These are phyloP conservation scores for Parnassius apollo DNA, from an alignment of 2,888 invertebrate species.

Conservation along the genomic window DNA sequence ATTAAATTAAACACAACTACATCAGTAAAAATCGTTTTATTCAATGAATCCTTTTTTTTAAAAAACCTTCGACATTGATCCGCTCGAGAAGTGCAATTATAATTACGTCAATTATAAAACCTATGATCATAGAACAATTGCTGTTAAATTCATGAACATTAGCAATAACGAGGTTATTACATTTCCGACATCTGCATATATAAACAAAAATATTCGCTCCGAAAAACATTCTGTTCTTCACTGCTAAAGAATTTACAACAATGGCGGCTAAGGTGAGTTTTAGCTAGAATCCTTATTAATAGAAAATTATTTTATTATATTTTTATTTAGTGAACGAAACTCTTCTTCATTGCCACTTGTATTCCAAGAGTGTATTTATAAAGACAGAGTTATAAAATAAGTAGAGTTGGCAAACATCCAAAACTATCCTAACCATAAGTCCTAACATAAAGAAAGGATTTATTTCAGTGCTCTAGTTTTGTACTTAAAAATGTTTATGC, in stretches of 20 bases:
- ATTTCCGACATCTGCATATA: conserved; percentile 46
- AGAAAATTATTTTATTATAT: neutral
- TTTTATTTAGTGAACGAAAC: neutral
- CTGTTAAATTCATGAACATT: conserved; percentile 24
- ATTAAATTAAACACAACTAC: no score
- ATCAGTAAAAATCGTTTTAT: no score
- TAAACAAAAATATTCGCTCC: conserved; percentile 49
- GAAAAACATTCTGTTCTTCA: conserved; percentile 48
- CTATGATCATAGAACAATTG: conserved; percentile 22
- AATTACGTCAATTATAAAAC: conserved; percentile 23
- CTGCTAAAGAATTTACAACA: conserved; percentile 28
- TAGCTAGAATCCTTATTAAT: neutral
- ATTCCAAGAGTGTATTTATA: conserved; percentile 13
- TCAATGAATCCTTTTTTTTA: conserved; percentile 1
- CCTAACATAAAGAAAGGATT: conserved; percentile 21
- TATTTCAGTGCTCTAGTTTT: conserved; percentile 15
- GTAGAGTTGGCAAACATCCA: conserved; percentile 18
- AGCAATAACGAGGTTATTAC: conserved; percentile 22
- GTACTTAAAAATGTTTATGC: neutral
- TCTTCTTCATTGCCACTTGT: conserved; percentile 7
- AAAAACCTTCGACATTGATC: conserved; percentile 20
- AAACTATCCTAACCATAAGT: conserved; percentile 17
- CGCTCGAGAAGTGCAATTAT: conserved; percentile 25
- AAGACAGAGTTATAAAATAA: conserved; percentile 19
- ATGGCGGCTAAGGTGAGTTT: conserved; percentile 28